These are phyloP conservation scores for Holocentrus rufus DNA, from an alignment of 2,797 vertebrate genomes.

Conservation along the genomic window DNA sequence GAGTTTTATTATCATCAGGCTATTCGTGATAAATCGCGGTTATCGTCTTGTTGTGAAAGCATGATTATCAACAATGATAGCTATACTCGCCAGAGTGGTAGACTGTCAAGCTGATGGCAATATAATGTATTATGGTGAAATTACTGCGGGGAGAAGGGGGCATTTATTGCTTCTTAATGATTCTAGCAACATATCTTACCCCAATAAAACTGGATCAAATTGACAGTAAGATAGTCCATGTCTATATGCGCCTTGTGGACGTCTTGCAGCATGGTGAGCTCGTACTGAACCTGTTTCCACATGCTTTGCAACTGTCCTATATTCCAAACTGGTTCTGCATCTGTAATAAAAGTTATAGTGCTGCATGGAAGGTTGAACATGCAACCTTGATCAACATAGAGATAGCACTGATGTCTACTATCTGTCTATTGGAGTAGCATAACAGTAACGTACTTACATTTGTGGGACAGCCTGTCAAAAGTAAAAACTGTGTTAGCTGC, in stretches of 20 bases:
- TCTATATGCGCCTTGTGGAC: conserved; percentile 45
- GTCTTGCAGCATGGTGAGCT: conserved; percentile 28
- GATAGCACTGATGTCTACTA: not conserved
- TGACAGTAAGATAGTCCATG: not conserved
- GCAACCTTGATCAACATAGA: no score
- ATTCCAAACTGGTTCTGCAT: conserved; percentile 60
- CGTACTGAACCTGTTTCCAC: conserved; percentile 59
- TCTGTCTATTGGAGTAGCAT: conserved; percentile 7
- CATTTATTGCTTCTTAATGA: not conserved
- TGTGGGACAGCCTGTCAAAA: not conserved
- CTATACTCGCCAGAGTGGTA: conserved; percentile 26
- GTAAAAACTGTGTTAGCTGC: not conserved
- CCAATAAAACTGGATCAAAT: not conserved
- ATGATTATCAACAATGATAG: conserved; percentile 38
- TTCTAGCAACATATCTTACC: not conserved
- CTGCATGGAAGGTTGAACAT: not conserved
- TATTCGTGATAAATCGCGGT: not conserved
- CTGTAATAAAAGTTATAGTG: not conserved
- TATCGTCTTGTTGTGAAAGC: conserved; percentile 9
- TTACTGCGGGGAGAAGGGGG: not conserved
- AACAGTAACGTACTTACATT: conserved; percentile 1
- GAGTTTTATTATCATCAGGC: conserved; percentile 15
- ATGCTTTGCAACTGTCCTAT: conserved; percentile 32
- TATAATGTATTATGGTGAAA: not conserved
- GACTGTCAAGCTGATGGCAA: conserved; percentile 6